Base-by-base conservation (phyloP, 1,140 invertebrate genomes). In the Lepidotrigona ventralis region DNA sequence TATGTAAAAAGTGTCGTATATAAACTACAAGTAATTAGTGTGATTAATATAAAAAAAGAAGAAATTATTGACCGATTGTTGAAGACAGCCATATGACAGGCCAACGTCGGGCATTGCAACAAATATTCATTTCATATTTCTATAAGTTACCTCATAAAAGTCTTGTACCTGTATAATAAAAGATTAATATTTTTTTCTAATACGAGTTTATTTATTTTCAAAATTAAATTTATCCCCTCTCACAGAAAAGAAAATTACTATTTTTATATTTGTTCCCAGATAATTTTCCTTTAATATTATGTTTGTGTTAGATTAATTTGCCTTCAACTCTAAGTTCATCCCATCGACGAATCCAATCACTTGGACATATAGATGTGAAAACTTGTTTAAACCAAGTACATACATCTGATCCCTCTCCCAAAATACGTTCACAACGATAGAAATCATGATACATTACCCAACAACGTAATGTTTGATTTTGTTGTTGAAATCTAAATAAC, bases 391-490 rank as follows among this genome's bases (percentile, higher is more conserved):
- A 94, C 92, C 92, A 93, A 1, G 63, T 80, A 29, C 93, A 94
- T 8, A 91, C 92, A 11, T 91, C 79, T 8, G 90, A 63, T 21
- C 68, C 87, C 82, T 90, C 69, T 1, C 93, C 93, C 63, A 94
- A 86, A 66, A 93, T 88, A 46, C 90, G 70, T 83, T 94, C 86
- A 72, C 93, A 94, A 11, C 93, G 90, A 86, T 90, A 90, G 78
- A 93, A 94, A 81, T 94, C 93, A 0, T 88, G 89, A 64, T 94
- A 94, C 90, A 91, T 93, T 0, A 93, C 90, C 68, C 74, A 93
- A 33, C 93, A 94, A 69, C 93, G 87, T n/a, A 88, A n/a, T 2
- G 93, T 93, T 86, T 93, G 91, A 78, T 94, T 91, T 71, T 87
- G 85, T 78, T 94, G 93, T 66, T 94, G 93, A 83, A 94, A 94